Conservation (phyloP, 2,888 invertebrate genomes). For the Spodoptera exigua region DNA sequence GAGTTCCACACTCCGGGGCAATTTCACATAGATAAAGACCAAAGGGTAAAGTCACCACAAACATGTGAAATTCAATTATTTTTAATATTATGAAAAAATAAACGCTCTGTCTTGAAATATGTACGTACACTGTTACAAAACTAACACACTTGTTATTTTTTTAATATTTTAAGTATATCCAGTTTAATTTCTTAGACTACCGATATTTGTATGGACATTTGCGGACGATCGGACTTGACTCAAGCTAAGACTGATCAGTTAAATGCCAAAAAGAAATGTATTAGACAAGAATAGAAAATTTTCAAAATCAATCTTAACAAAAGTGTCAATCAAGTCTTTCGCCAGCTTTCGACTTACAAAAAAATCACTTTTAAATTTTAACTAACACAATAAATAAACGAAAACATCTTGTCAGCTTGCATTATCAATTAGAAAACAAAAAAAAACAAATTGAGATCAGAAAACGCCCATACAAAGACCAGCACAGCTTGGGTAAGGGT, state of each 20-base stretch:
- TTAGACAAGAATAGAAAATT: slow-evolving; percentile 6
- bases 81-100: slow-evolving; percentile 81
- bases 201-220: slow-evolving; percentile 81
- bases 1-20: slow-evolving; percentile 20
- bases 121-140: slow-evolving; percentile 77
- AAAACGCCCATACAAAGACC: slow-evolving; percentile 82
- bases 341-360: slow-evolving; percentile 58
- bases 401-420: slow-evolving; percentile 61
- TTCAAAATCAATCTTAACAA: slow-evolving; percentile 24
- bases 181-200: slow-evolving; percentile 57
- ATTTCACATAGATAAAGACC: slow-evolving; percentile 37
- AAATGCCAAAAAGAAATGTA: slow-evolving; percentile 11
- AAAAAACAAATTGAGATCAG: slow-evolving; percentile 80
- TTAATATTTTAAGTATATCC: slow-evolving; percentile 54
- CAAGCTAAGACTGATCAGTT: slow-evolving; percentile 13
- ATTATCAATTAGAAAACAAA: slow-evolving; percentile 63
- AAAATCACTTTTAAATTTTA: slow-evolving; percentile 58
- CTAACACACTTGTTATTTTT: slow-evolving; percentile 69
- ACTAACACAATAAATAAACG: slow-evolving; percentile 72
- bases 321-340: slow-evolving; percentile 20
- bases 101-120: slow-evolving; percentile 74
- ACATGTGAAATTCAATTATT: slow-evolving; percentile 69
- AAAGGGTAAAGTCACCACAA: slow-evolving; percentile 49
- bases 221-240: slow-evolving; percentile 44
- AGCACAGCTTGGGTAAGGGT: slow-evolving; percentile 58